Evolutionary conservation across 2,888 invertebrate species (phyloP).

Genomic region (Limnephilus marmoratus): DNA sequence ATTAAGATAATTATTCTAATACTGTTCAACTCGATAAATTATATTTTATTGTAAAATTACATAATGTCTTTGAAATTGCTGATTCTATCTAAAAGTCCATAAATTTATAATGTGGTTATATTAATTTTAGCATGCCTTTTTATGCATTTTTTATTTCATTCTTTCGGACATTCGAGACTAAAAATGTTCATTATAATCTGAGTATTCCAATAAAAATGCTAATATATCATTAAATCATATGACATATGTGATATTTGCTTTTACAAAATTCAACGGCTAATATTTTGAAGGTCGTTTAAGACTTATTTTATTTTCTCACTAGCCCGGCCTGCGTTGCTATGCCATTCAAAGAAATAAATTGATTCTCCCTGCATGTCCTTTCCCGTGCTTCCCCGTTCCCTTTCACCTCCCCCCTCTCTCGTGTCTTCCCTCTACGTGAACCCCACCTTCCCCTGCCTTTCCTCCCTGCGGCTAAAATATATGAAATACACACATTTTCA

Average conservation of each 20-base stretch:
- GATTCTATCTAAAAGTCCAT: neutral
- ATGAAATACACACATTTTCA: too few species aligned
- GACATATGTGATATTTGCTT: neutral
- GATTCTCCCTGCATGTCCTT: too few species aligned
- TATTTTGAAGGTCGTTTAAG: neutral
- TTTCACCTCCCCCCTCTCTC: too few species aligned
- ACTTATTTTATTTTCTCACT: neutral
- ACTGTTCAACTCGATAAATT: neutral
- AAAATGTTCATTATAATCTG: neutral
- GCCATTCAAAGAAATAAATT: too few species aligned
- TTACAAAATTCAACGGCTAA: neutral
- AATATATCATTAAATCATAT: neutral
- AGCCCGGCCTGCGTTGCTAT: too few species aligned
- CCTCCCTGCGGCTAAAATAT: too few species aligned
- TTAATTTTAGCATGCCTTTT: neutral
- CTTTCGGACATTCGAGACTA: neutral
- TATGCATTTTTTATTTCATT: conserved; percentile 2
- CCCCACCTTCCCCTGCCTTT: too few species aligned
- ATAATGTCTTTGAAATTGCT: neutral
- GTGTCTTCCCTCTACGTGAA: too few species aligned
- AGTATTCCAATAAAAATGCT: neutral
- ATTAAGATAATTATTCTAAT: neutral
- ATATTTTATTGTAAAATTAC: neutral
- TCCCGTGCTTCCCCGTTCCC: too few species aligned
- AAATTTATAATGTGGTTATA: neutral